Percentiles rank a stretch among this genome's conserved stretches.
Conservation (phyloP, 2,113 vertebrate species). For the Girardinichthys multiradiatus region DNA sequence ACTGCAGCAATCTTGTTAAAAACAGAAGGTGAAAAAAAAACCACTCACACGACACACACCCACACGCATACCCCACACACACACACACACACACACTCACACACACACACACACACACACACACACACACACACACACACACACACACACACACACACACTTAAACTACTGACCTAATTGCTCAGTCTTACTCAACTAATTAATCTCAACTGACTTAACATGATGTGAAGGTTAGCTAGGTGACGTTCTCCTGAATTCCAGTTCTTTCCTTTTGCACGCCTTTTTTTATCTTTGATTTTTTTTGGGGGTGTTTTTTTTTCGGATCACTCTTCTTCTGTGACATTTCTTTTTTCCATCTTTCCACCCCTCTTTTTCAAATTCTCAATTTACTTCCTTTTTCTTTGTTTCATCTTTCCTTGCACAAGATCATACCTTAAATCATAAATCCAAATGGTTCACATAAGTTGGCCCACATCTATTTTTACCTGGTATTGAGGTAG, state of each 20-base stretch:
- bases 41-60: slow-evolving; percentile 17
- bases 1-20: slow-evolving; percentile 21
- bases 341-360: background rate
- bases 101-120: slow-evolving; percentile 24
- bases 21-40: slow-evolving; percentile 18
- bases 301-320: slow-evolving; percentile 6
- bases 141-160: slow-evolving; percentile 38
- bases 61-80: slow-evolving; percentile 48
- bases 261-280: slow-evolving; percentile 47
- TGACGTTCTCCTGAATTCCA: slow-evolving; percentile 87
- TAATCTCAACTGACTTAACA: slow-evolving; percentile 91
- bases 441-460: slow-evolving; percentile 37
- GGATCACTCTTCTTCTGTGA: too few species aligned
- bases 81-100: slow-evolving; percentile 32
- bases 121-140: slow-evolving; percentile 45
- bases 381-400: slow-evolving; percentile 2
- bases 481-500: slow-evolving; percentile 62
- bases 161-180: slow-evolving; percentile 82
- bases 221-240: slow-evolving; percentile 88
- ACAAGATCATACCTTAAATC: slow-evolving; percentile 21
- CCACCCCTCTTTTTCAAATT: background rate
- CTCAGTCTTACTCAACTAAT: slow-evolving; percentile 89
- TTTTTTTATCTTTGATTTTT: background rate
- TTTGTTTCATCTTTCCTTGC: background rate
- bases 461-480: slow-evolving; percentile 76